Conservation (phyloP, 1,140 invertebrate genomes). For the Heliconius congener region DNA sequence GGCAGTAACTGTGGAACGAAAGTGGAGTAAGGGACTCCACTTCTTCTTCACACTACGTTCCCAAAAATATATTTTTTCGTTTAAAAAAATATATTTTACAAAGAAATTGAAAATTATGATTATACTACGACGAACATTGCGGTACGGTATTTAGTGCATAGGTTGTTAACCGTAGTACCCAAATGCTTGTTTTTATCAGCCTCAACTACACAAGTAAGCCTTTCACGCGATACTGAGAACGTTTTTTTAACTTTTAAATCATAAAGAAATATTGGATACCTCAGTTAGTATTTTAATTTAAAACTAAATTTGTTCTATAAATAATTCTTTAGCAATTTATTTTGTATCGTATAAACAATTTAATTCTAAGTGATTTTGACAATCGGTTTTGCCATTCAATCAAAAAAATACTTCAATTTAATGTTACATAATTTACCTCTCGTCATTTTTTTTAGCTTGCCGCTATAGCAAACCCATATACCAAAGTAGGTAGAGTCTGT, state of each 20-base stretch:
- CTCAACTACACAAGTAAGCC: neutral
- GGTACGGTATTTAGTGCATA: conserved; percentile 23
- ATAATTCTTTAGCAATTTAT: no score
- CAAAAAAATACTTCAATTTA: no score
- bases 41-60: neutral
- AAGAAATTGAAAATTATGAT: neutral
- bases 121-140: neutral
- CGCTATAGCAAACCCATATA: no score
- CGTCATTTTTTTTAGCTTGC: no score
- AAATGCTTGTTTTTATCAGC: conserved; percentile 30
- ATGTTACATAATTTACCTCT: no score
- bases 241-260: neutral
- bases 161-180: conserved; percentile 26
- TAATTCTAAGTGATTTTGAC: no score
- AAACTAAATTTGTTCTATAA: neutral
- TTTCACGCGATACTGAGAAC: conserved; percentile 1
- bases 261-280: neutral
- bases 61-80: neutral
- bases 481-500: no score
- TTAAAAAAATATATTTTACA: neutral
- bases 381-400: no score
- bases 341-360: no score
- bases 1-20: no score
- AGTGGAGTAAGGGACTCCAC: neutral
- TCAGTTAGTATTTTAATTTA: neutral